Conservation (phyloP, 2,888 invertebrate species). For the Andricus curvator region DNA sequence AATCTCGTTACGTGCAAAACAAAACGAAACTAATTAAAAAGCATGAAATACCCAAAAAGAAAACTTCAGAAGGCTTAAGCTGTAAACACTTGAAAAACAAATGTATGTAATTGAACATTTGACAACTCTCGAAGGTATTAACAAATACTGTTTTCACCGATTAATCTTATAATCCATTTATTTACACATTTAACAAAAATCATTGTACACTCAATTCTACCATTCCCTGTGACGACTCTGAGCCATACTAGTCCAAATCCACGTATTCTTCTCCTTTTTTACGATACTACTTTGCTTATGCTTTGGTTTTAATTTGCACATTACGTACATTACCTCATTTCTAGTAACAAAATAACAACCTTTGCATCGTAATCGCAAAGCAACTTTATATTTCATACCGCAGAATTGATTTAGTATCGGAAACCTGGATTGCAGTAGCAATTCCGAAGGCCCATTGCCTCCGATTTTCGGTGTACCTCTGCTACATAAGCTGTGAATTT, state of each 20-base stretch:
- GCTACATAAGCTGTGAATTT: neutral
- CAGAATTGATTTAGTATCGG: constrained; percentile 10
- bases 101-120: neutral
- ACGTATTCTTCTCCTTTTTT: neutral
- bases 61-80: no score
- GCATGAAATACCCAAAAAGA: no score
- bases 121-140: neutral
- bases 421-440: constrained; percentile 1
- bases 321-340: constrained; percentile 6
- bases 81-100: no score
- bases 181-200: constrained; percentile 37
- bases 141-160: neutral
- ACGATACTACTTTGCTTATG: constrained; percentile 12
- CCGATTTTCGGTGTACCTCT: neutral
- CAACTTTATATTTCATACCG: constrained; percentile 23
- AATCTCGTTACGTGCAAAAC: no score
- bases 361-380: neutral
- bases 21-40: no score
- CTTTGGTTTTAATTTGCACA: constrained; percentile 27
- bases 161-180: constrained; percentile 16
- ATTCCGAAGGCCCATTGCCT: neutral
- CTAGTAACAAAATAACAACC: constrained; percentile 16
- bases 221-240: constrained; percentile 14
- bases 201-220: neutral
- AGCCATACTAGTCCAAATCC: constrained; percentile 9